Conservation (phyloP, 2,797 vertebrate species). For the Cossypha caffra region DNA sequence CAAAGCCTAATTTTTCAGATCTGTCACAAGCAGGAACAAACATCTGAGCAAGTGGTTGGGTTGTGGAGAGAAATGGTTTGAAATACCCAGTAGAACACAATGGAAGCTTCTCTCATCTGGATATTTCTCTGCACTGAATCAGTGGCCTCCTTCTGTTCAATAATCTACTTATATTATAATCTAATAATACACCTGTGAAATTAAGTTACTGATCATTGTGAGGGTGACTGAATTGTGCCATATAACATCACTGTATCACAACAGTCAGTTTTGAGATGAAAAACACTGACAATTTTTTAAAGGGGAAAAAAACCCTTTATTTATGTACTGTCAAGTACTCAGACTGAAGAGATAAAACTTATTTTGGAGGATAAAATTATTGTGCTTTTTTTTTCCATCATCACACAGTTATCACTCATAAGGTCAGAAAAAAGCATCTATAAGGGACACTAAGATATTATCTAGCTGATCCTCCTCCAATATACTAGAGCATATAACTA, state of each 20-base stretch:
- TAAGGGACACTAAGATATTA: neutral
- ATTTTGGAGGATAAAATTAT: neutral
- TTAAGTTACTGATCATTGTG: neutral
- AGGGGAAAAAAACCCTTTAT: neutral
- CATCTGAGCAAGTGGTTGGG: neutral
- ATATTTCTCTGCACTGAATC: neutral
- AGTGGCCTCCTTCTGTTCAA: neutral
- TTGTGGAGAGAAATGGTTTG: neutral
- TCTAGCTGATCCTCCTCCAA: neutral
- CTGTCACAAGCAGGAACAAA: neutral
- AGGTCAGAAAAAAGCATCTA: neutral
- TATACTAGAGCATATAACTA: neutral
- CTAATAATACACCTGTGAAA: neutral
- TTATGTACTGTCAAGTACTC: neutral
- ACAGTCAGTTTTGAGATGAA: neutral
- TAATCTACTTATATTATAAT: neutral
- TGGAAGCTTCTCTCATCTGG: neutral
- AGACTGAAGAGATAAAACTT: neutral
- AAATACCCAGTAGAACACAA: neutral
- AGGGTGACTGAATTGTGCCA: neutral
- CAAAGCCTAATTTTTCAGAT: neutral
- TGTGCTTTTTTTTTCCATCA: neutral
- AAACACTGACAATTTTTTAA: neutral
- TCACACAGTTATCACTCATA: neutral
- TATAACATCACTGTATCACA: fast-evolving